Conservation (phyloP, 2,113 vertebrate genomes). For the Salvelinus namaycush region DNA sequence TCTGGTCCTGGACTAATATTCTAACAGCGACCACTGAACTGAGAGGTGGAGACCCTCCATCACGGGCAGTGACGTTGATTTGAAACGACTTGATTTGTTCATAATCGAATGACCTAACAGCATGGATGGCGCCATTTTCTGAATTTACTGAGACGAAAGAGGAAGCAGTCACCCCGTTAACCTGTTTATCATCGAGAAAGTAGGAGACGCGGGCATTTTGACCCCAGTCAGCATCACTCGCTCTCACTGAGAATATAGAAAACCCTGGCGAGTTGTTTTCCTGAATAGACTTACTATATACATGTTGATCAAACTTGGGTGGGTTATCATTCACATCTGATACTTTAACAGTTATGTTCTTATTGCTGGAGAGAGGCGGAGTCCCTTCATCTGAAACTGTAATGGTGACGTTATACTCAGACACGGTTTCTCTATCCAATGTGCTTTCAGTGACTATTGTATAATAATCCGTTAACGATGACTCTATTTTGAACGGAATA, state of each 20-base stretch:
- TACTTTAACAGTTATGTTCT: slow-evolving; percentile 40
- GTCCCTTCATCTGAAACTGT: slow-evolving; percentile 51
- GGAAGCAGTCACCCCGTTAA: slow-evolving; percentile 37
- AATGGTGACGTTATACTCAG: slow-evolving; percentile 64
- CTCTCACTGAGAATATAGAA: slow-evolving; percentile 29
- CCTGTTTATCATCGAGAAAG: not conserved
- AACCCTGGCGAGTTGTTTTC: slow-evolving; percentile 63
- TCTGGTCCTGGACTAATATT: slow-evolving; percentile 38
- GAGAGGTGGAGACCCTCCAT: slow-evolving; percentile 47
- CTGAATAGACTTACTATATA: slow-evolving; percentile 34
- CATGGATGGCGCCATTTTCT: slow-evolving; percentile 41
- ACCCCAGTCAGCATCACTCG: slow-evolving; percentile 47
- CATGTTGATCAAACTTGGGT: slow-evolving; percentile 41
- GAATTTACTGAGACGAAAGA: slow-evolving; percentile 45
- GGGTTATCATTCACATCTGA: slow-evolving; percentile 69
- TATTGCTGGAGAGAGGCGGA: slow-evolving; percentile 41
- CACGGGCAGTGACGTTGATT: slow-evolving; percentile 41
- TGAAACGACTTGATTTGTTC: slow-evolving; percentile 50
- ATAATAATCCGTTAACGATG: slow-evolving; percentile 47
- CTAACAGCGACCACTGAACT: slow-evolving; percentile 18
- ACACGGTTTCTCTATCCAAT: slow-evolving; percentile 43
- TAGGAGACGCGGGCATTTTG: slow-evolving; percentile 22
- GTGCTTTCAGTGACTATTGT: slow-evolving; percentile 29
- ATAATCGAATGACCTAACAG: slow-evolving; percentile 49
- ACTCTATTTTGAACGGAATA: slow-evolving; percentile 51